Base-by-base conservation (phyloP, 2,797 vertebrate species). In the Notoglanidium macrostoma region DNA sequence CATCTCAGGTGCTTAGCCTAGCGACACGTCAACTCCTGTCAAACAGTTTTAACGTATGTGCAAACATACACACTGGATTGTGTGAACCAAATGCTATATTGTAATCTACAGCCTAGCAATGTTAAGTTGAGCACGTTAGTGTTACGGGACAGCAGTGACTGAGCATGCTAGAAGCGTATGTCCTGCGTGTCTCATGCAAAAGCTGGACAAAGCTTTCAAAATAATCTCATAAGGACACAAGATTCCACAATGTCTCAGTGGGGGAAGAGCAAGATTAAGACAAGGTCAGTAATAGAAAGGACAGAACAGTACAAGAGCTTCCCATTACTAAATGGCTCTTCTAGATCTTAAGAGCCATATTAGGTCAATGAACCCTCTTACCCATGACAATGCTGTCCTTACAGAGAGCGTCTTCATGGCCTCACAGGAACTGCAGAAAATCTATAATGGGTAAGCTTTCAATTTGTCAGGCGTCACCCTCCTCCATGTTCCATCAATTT, bases 181-280 rank as follows among this genome's bases (percentile, higher is more conserved):
- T 82, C 78, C 77, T 89, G 78, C 90, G 73, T 91, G 90, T 89
- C n/a, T 65, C 74, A 85, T 86, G 12, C 88, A 89, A 91, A 78
- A 61, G 57, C 59, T 57, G 68, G 55, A 54, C 83, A 63, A 88
- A 81, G 44, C 44, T 85, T 57, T 81, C 61, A 87, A 76, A 72
- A n/a, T 55, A 78, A 49, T 85, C 82, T 88, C 54, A 86, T 81
- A 81, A 88, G 72, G 57, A n/a, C 63, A 76, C 26, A 35, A 19
- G 46, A 83, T 7, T 70, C 68, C 76, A 44, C 35, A 61, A 63
- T 84, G 73, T 87, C 85, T 85, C 46, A 74, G 68, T 49, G 19
- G 49, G 76, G 74, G 55, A 26, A 61, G 35, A 63, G 74, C 72
- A 54, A 85, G 87, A 59, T 59, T 51, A 76, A 63, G 91, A 89